Base-by-base conservation (phyloP, 2,888 invertebrate species). In the Malachius bipustulatus region DNA sequence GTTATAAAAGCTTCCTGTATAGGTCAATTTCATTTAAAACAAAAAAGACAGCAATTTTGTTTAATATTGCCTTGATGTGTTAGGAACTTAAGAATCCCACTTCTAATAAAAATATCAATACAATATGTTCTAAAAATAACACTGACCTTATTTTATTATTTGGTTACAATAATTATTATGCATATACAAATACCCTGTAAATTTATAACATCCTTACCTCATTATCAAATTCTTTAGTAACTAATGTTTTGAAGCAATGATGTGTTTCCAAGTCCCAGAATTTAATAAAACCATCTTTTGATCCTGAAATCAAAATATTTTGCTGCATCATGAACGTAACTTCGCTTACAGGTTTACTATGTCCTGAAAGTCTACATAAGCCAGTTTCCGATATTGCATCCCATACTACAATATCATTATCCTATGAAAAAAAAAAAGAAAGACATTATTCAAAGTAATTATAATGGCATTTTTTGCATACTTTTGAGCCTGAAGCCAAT, bases 211-310 rank as follows among this genome's bases (percentile, higher is more conserved):
- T 42, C 51, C n/a, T 44, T 64, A 80, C 82, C 69, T 93, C 93
- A 44, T 80, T 77, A 51, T 78, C 26, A n/a, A n/a, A n/a, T n/a
- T n/a, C n/a, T n/a, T n/a, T n/a, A n/a, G n/a, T n/a, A n/a, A 88
- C 79, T 32, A 98, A 67, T 2, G 97, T 97, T 60, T 87, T 88
- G 54, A 97, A 97, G 60, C 96, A 97, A 54, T 90, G 85, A 50
- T 91, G 85, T 4, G 90, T 90, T 46, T 87, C 82, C 45, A 97
- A 68, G 60, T 97, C 90, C 97, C 97, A 98, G 59, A 98, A 90
- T 62, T 96, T 97, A 1, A 98, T 75, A 58, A 85, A 85, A 4
- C 85, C 84, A 59, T 98, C 98, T 60, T 90, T 93, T 0, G 94
- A 93, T 24, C 82, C 75, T 49, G 85, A 82, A 4, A 90, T 69